phyloP scores from a whole-genome alignment of 2,113 vertebrate species.

The Catharus bicknelli region DNA sequence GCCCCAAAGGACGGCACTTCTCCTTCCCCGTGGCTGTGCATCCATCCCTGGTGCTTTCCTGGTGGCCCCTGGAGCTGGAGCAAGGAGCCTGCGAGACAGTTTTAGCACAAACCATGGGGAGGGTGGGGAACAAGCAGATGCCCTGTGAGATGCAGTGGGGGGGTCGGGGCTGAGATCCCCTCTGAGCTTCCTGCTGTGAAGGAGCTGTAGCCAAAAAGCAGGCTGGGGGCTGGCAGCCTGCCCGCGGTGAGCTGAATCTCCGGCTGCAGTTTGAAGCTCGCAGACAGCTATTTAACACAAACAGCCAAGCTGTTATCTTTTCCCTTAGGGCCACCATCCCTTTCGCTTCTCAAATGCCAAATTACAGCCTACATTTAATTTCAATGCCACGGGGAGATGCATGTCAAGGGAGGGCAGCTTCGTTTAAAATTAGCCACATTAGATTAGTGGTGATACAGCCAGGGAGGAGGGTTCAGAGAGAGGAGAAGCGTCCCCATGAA shows the following conservation, averaged over 20 bases:
- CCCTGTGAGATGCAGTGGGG: not conserved
- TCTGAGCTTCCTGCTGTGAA: slow-evolving; percentile 30
- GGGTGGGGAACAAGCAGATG: not conserved
- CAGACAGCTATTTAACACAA: slow-evolving; percentile 74
- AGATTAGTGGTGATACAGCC: slow-evolving; percentile 27
- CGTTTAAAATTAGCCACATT: slow-evolving; percentile 65
- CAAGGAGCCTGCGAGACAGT: not conserved
- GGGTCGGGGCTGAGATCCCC: not conserved
- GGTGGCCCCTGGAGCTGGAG: not conserved
- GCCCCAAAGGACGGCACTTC: accelerated
- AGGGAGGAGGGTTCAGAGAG: not conserved
- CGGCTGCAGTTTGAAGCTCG: slow-evolving; percentile 67
- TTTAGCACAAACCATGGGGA: not conserved
- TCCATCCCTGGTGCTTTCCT: not conserved
- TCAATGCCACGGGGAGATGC: slow-evolving; percentile 60
- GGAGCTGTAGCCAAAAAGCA: slow-evolving; percentile 40
- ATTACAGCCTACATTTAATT: slow-evolving; percentile 75
- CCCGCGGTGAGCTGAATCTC: slow-evolving; percentile 49
- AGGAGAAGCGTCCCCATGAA: not conserved
- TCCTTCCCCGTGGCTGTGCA: not conserved
- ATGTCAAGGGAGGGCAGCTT: slow-evolving; percentile 68
- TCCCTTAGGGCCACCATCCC: slow-evolving; percentile 75
- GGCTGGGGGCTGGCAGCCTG: slow-evolving; percentile 54
- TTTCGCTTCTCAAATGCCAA: slow-evolving; percentile 73
- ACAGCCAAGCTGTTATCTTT: slow-evolving; percentile 73